phyloP scores from a whole-genome alignment of 2,888 invertebrate species.

The Epirrhoe tristata region DNA sequence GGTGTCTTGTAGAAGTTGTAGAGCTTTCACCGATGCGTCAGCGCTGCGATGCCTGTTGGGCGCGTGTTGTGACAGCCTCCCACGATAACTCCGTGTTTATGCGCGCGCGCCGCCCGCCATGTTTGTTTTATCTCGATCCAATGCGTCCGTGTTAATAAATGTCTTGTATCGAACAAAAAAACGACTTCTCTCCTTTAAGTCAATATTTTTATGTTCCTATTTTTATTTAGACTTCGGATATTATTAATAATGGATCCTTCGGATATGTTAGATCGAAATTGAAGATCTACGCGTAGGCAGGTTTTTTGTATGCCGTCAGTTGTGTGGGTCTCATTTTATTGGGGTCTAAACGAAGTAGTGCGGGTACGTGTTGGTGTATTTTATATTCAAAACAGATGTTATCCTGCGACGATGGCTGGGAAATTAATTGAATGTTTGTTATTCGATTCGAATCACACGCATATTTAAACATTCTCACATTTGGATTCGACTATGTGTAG shows the following conservation, averaged over 20 bases:
- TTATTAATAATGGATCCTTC: slow-evolving; percentile 82
- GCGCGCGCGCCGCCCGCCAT: slow-evolving; percentile 82
- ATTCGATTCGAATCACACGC: slow-evolving; percentile 73
- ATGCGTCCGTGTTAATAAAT: slow-evolving; percentile 82
- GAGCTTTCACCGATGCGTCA: slow-evolving; percentile 80
- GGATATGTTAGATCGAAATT: slow-evolving; percentile 80
- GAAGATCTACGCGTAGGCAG: slow-evolving; percentile 76
- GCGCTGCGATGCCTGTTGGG: slow-evolving; percentile 65
- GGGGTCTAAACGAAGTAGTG: slow-evolving; percentile 70
- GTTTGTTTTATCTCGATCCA: slow-evolving; percentile 85
- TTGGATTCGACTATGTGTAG: slow-evolving; percentile 51
- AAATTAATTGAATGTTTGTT: slow-evolving; percentile 82
- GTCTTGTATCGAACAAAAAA: slow-evolving; percentile 75
- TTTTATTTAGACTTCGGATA: slow-evolving; percentile 83
- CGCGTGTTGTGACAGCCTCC: slow-evolving; percentile 84
- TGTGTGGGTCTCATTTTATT: slow-evolving; percentile 77
- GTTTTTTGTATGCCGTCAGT: slow-evolving; percentile 76
- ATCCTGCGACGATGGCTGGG: slow-evolving; percentile 71
- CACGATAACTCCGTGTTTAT: slow-evolving; percentile 82
- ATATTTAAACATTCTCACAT: slow-evolving; percentile 73
- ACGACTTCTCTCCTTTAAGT: slow-evolving; percentile 63
- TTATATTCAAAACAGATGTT: slow-evolving; percentile 84
- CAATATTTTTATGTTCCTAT: slow-evolving; percentile 73
- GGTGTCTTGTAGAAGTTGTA: slow-evolving; percentile 72
- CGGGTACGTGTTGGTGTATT: slow-evolving; percentile 69